Evolutionary conservation across 2,113 vertebrate genomes (phyloP), one percentile per base, ranked within the genome.

Genomic region (Cheirogaleus medius): DNA sequence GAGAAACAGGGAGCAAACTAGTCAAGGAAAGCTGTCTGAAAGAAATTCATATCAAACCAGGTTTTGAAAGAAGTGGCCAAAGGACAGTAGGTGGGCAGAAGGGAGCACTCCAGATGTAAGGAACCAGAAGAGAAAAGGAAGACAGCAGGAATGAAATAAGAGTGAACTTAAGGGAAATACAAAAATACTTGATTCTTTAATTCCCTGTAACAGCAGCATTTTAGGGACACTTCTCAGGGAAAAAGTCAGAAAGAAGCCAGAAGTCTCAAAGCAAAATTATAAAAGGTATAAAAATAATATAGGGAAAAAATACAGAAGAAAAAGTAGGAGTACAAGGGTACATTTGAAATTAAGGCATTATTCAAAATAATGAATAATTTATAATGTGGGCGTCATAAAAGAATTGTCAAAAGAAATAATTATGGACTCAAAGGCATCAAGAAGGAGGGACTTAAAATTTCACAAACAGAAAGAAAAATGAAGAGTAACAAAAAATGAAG

Each of bases 331-430:
- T 60, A 20, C 34, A 60, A 69, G 78, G 2, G 32, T 82, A 14
- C n/a, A 66, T 91, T 95, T 86, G 73, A 84, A 96, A 94, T 92
- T 60, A 96, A 86, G 60, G 66, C 25, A 78, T 94, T 92, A 80
- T 92, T 98, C 34, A 93, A 93, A 94, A 58, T 66, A 95, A 91
- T 96, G 86, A 88, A 92, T 91, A 66, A 95, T 71, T 94, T 92
- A 76, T 92, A 88, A 73, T 21, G 66, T 87, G 66, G 23, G 68
- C 1, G 1, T 85, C 90, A 69, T 52, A 54, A 96, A 71, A 71
- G 56, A 95, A 90, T 66, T 93, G 54, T 76, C 74, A 29, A 76
- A 47, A 95, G 83, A 66, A 71, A 34, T 84, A 76, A 92, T 91
- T 88, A 95, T 25, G 77, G 44, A 39, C 76, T 60, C n/a, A 12